These are phyloP conservation scores for Onychomys torridus DNA, from an alignment of 2,797 vertebrate genomes.

Conservation along the genomic window DNA sequence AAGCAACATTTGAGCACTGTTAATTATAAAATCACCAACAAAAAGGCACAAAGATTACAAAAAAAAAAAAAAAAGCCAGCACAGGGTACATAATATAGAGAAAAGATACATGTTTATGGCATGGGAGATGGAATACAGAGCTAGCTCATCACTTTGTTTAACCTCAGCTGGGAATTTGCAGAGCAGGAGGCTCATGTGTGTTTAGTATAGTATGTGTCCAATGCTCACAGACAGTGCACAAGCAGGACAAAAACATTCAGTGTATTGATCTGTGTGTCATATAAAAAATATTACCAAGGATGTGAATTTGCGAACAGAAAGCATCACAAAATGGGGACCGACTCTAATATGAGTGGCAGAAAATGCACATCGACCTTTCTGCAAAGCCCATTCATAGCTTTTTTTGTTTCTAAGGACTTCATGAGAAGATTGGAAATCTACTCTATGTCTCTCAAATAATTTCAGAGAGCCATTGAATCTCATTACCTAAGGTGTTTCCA, in stretches of 20 bases:
- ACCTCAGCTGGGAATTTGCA: neutral
- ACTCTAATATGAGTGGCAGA: neutral
- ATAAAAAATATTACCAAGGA: neutral
- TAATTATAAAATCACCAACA: neutral
- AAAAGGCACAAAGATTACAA: neutral
- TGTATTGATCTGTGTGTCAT: neutral
- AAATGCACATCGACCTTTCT: neutral
- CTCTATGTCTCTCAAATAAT: neutral
- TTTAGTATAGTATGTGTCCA: neutral
- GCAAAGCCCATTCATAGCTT: neutral
- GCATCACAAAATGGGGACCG: neutral
- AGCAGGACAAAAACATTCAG: neutral
- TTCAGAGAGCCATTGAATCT: neutral
- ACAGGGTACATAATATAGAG: neutral
- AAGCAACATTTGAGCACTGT: neutral
- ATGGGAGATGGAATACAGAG: neutral
- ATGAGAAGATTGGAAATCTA: neutral
- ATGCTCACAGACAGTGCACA: neutral
- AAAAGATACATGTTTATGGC: neutral
- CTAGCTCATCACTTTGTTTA: neutral
- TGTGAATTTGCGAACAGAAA: constrained; percentile 1
- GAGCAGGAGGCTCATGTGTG: neutral
- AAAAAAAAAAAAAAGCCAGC: neutral
- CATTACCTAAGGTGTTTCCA: neutral
- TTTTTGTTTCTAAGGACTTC: neutral